Evolutionary conservation across 2,113 vertebrate genomes (phyloP).

Genomic region (Neogobius melanostomus): DNA sequence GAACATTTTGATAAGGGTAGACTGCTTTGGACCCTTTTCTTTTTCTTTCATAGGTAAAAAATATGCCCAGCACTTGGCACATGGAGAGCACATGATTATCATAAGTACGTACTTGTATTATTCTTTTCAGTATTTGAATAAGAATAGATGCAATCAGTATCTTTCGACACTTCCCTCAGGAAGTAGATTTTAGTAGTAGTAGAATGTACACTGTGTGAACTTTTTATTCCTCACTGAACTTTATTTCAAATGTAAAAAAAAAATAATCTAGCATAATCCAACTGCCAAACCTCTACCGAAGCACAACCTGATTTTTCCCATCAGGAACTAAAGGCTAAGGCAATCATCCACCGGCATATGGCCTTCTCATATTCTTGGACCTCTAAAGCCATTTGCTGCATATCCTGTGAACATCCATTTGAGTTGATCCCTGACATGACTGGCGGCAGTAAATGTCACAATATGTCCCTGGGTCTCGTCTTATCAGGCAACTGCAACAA

Average conservation of each 20-base stretch:
- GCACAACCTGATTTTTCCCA: background rate
- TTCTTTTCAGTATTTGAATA: too few species aligned
- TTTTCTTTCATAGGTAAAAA: too few species aligned
- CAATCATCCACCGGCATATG: background rate
- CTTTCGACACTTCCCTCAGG: too few species aligned
- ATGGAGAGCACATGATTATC: too few species aligned
- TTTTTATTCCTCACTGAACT: too few species aligned
- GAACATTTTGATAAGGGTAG: too few species aligned
- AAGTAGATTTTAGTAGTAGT: too few species aligned
- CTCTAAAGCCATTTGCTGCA: conserved; percentile 16
- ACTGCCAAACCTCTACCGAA: background rate
- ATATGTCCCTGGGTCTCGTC: conserved; percentile 17
- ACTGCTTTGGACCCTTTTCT: too few species aligned
- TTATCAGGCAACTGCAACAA: conserved; percentile 10
- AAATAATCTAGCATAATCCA: background rate
- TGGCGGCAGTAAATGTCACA: conserved; percentile 37
- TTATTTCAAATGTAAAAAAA: background rate
- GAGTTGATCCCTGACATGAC: conserved; percentile 21
- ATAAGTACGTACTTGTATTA: too few species aligned
- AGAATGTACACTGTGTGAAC: too few species aligned
- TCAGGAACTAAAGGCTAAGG: background rate
- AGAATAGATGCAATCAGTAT: too few species aligned
- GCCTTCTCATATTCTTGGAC: background rate
- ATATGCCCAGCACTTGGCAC: too few species aligned
- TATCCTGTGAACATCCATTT: conserved; percentile 28